phyloP scores from a whole-genome alignment of 2,797 vertebrate genomes.

The Todus mexicanus region DNA sequence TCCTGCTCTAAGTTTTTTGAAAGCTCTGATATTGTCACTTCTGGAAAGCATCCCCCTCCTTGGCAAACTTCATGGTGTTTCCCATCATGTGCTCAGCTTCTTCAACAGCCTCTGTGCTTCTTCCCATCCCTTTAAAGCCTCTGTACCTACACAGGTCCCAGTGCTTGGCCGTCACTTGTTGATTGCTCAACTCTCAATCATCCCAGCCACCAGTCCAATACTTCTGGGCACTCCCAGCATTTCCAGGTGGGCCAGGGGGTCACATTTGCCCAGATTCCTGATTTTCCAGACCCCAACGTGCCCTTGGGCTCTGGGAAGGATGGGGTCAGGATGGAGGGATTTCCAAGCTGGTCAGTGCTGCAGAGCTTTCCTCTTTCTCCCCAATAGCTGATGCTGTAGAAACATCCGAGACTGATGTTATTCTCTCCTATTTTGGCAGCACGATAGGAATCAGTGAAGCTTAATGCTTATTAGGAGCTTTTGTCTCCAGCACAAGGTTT shows the following conservation, averaged over 20 bases:
- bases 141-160: not conserved
- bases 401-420: not conserved
- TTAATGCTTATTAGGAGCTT: not conserved
- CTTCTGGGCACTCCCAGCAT: not conserved
- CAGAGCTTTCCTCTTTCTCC: not conserved
- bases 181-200: not conserved
- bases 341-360: not conserved
- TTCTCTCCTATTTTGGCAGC: not conserved
- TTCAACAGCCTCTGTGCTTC: not conserved
- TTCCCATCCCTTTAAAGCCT: not conserved
- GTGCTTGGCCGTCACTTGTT: not conserved
- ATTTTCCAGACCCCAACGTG: not conserved
- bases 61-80: not conserved
- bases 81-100: fast-evolving
- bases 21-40: not conserved
- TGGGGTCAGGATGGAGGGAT: not conserved
- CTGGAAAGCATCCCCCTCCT: not conserved
- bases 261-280: not conserved
- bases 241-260: not conserved
- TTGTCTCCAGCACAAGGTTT: not conserved
- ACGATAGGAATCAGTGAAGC: not conserved
- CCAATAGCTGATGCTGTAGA: not conserved
- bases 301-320: not conserved
- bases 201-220: fast-evolving
- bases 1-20: not conserved